A percentile compares a stretch with the other conserved stretches of the same genome.
Evolutionary conservation across 2,888 invertebrate species (phyloP).

Genomic region (Tetragonula carbonaria): DNA sequence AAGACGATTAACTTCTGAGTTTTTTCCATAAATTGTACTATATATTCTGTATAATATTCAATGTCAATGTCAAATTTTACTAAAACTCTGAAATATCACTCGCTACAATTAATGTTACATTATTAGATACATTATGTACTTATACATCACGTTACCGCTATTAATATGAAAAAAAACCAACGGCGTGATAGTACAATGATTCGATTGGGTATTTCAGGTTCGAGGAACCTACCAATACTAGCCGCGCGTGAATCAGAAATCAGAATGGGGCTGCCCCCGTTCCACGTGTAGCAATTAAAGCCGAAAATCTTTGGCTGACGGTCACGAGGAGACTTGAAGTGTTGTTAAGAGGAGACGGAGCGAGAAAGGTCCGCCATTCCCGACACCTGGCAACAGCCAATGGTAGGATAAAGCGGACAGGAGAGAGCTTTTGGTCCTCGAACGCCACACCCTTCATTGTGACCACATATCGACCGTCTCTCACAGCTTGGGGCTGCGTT

Average conservation of each 20-base stretch:
- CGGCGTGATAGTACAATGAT: not conserved
- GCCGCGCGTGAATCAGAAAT: slow-evolving; percentile 13
- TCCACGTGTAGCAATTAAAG: slow-evolving; percentile 33
- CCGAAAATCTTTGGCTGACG: slow-evolving; percentile 16
- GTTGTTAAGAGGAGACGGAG: slow-evolving; percentile 46
- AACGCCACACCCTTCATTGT: slow-evolving; percentile 83
- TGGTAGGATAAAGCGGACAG: slow-evolving; percentile 77
- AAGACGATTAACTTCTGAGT: no score
- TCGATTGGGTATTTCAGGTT: no score
- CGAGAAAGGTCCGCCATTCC: slow-evolving; percentile 77
- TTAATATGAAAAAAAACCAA: no score
- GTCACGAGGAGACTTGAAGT: slow-evolving; percentile 42
- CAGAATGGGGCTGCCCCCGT: slow-evolving; percentile 9
- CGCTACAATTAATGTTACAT: no score
- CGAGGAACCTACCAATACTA: no score
- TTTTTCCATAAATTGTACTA: no score
- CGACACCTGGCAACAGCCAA: slow-evolving; percentile 79
- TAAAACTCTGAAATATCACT: no score
- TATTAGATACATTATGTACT: no score
- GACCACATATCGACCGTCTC: slow-evolving; percentile 79
- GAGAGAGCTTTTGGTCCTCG: slow-evolving; percentile 78
- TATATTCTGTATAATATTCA: not conserved
- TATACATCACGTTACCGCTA: no score
- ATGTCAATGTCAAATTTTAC: not conserved
- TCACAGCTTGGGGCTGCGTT: slow-evolving; percentile 59